Evolutionary conservation across 2,888 invertebrate species (phyloP), one percentile per base, ranked within the genome.

Genomic region (Nineta flava): DNA sequence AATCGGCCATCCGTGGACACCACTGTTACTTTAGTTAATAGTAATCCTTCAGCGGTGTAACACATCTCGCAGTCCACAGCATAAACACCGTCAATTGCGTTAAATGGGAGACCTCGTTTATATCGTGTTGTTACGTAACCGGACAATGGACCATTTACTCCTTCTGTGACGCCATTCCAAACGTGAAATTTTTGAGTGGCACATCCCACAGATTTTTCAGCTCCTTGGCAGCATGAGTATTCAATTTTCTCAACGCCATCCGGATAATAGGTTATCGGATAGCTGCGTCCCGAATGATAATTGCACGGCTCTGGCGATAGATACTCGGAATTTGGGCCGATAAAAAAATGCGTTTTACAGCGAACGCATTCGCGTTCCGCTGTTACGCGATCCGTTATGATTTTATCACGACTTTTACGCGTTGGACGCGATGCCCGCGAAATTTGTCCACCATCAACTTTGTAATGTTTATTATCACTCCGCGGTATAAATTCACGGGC

Each of bases 41-140:
- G n/a, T 46, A 87, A 69, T 1, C 96, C 96, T 16, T 74, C 72
- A 1, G 81, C 81, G 5, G 95, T 95, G 64, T 85, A 95, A 58
- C 90, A 88, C 96, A 96, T 97, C 70, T 99, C 97, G 64, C 96
- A 94, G 68, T 99, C 99, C 21, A 97, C 64, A 1, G 91, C 87
- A 65, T 82, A 93, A 1, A 87, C 78, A 0, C 70, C 69, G 51
- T 64, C 66, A 53, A 67, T 63, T 0, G 65, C 65, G 50, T 77
- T 75, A 26, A 69, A 67, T 6, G 73, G 70, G n/a, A 52, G 54
- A 5, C 55, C 57, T 42, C 58, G 61, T 0, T 60, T 53, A 0
- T 66, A 65, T 17, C 62, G 58, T 2, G 83, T 83, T 46, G 73
- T 68, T 1, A 79, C 77, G 60, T 76, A 87, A 21, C 79, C 81